phyloP scores from a whole-genome alignment of 2,888 invertebrate genomes.

The Branchellion lobata region DNA sequence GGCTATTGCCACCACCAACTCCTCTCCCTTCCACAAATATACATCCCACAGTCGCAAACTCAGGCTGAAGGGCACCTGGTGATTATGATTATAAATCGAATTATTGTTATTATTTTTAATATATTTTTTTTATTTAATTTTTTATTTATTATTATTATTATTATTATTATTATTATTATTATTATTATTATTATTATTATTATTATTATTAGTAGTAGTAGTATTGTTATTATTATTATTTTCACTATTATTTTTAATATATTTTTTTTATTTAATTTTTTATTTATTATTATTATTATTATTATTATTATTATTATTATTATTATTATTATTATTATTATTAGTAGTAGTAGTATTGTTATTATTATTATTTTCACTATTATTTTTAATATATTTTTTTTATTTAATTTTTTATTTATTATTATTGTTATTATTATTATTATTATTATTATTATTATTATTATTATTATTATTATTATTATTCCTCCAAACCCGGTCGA shows the following conservation, averaged over 20 bases:
- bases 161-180: too few species aligned
- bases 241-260: neutral
- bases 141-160: too few species aligned
- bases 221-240: neutral
- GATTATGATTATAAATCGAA: neutral
- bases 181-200: too few species aligned
- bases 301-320: neutral
- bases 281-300: neutral
- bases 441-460: neutral
- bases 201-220: neutral
- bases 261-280: too few species aligned
- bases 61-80: constrained; percentile 25
- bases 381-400: neutral
- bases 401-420: too few species aligned
- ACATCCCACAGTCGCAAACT: constrained; percentile 26
- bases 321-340: neutral
- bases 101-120: neutral
- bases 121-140: neutral
- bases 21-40: constrained; percentile 35
- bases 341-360: neutral
- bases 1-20: neutral
- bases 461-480: too few species aligned
- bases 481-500: constrained; percentile 94
- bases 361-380: neutral
- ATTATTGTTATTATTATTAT: neutral